Evolutionary conservation across 2,888 invertebrate genomes (phyloP).

Genomic region (Proisotoma minuta): DNA sequence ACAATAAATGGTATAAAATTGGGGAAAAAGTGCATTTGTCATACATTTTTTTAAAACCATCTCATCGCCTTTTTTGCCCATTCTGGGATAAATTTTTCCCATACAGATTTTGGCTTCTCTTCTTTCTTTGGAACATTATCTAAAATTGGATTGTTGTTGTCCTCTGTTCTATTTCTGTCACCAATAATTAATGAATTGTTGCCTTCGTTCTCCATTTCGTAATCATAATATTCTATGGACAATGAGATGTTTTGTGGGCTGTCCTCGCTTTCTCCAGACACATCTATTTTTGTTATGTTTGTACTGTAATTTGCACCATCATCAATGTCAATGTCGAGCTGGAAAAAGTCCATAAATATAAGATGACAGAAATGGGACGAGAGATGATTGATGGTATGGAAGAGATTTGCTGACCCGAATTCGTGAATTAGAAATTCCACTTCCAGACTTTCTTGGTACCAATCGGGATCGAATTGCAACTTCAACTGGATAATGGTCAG

Average conservation of each 20-base stretch:
- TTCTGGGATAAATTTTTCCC: not conserved
- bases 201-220: not conserved
- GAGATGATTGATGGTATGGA: not conserved
- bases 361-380: not conserved
- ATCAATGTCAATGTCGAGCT: not conserved
- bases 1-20: no score
- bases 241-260: no score
- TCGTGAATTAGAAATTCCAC: not conserved
- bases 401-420: not conserved
- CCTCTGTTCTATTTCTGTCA: not conserved
- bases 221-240: not conserved
- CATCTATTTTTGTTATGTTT: no score
- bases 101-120: no score
- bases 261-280: not conserved
- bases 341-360: slow-evolving; percentile 5
- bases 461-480: no score
- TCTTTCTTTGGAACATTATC: no score
- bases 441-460: no score
- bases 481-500: slow-evolving; percentile 37
- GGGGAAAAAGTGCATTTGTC: no score
- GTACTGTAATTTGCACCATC: no score
- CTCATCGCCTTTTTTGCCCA: not conserved
- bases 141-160: no score
- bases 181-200: not conserved
- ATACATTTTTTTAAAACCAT: not conserved